Percentiles rank a stretch among this genome's conserved stretches.
phyloP scores from a whole-genome alignment of 2,888 invertebrate species.

The Steinernema carpocapsae region DNA sequence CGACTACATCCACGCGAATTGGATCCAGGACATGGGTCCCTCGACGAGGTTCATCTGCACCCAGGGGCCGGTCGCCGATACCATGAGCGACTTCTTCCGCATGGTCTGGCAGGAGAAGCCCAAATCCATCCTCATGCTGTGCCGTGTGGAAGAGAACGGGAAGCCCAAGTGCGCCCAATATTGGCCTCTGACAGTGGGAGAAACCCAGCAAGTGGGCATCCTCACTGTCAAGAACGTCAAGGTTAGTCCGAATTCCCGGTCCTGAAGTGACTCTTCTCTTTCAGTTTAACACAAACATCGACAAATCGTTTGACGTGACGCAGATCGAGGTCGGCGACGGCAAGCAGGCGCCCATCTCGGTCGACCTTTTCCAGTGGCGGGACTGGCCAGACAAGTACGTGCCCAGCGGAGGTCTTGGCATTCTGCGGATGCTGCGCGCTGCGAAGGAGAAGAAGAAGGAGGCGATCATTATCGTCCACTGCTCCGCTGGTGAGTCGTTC shows the following conservation, averaged over 20 bases:
- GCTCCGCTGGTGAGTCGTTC: constrained; percentile 28
- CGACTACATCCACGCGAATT: constrained; percentile 27
- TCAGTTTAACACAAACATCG: background rate
- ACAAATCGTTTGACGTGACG: constrained; percentile 27
- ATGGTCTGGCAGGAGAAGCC: constrained; percentile 42
- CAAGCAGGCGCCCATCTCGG: background rate
- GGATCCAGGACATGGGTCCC: constrained; percentile 9
- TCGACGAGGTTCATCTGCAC: constrained; percentile 31
- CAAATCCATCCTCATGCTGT: constrained; percentile 40
- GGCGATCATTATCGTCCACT: constrained; percentile 21
- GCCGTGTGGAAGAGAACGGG: constrained; percentile 36
- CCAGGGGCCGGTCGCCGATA: constrained; percentile 38
- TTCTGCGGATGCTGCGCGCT: constrained; percentile 29
- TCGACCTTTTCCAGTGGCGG: constrained; percentile 28
- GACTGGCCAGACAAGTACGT: constrained; percentile 29
- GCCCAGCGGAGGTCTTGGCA: constrained; percentile 33
- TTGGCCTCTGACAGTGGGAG: constrained; percentile 33
- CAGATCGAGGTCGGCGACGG: constrained; percentile 28
- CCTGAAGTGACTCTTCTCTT: background rate
- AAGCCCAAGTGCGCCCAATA: constrained; percentile 40
- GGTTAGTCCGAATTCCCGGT: background rate
- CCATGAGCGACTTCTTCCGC: constrained; percentile 39
- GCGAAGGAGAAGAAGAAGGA: background rate
- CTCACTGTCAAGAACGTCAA: constrained; percentile 17
- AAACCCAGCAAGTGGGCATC: background rate